Conservation (phyloP, 1,140 invertebrate genomes). For the Scaptomyza montana region DNA sequence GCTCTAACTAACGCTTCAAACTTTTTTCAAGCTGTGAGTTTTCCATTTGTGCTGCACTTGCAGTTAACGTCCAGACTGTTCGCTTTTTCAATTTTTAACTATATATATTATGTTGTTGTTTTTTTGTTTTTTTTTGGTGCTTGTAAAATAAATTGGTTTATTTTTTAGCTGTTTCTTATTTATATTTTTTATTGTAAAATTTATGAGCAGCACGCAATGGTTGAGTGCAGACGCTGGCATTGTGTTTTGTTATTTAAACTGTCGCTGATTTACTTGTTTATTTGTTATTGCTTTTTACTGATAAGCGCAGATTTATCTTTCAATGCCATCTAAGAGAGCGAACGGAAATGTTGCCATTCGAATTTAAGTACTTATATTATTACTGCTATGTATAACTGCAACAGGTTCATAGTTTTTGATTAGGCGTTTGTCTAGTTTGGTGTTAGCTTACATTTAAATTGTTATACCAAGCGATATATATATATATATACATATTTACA, state of each 20-base stretch:
- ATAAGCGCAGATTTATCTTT: constrained; percentile 52
- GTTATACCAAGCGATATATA: neutral
- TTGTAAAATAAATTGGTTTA: constrained; percentile 6
- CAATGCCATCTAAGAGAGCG: constrained; percentile 64
- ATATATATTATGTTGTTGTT: constrained; percentile 14
- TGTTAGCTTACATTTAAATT: constrained; percentile 19
- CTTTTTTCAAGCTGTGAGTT: constrained; percentile 47
- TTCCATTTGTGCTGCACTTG: constrained; percentile 11
- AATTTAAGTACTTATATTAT: constrained; percentile 43
- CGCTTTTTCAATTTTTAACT: neutral
- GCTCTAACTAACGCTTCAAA: constrained; percentile 37
- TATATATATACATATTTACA: neutral
- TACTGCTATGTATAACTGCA: constrained; percentile 12
- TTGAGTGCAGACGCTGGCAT: constrained; percentile 47
- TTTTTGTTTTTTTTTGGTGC: constrained; percentile 16
- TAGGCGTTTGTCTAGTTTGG: neutral
- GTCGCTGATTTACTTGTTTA: constrained; percentile 22
- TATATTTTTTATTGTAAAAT: constrained; percentile 28
- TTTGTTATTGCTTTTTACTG: constrained; percentile 25
- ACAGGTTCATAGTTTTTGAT: constrained; percentile 8
- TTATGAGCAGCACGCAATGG: constrained; percentile 60
- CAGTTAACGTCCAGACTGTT: neutral
- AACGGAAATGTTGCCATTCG: constrained; percentile 64
- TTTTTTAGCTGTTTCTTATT: constrained; percentile 5
- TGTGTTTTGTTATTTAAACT: constrained; percentile 37